Conservation (phyloP, 1,140 invertebrate species). For the Drosophila triauraria region DNA sequence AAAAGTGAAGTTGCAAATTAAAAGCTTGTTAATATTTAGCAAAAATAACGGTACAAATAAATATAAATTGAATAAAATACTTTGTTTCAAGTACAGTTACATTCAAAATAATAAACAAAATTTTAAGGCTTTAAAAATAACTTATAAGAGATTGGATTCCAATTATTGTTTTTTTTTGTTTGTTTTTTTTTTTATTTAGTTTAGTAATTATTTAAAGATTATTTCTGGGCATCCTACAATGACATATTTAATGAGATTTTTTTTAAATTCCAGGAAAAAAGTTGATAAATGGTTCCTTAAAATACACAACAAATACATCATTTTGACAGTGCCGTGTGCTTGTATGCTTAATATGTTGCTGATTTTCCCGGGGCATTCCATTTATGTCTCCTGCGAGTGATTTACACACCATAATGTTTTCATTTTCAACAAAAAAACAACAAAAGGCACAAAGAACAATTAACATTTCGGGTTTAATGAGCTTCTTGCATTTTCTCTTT, state of each 20-base stretch:
- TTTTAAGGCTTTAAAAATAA: too few species aligned
- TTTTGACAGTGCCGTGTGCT: constrained; percentile 1
- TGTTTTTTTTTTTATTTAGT: not conserved
- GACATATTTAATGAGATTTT: not conserved
- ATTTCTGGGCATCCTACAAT: not conserved
- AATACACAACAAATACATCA: constrained; percentile 7
- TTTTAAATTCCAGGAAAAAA: not conserved
- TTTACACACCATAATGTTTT: constrained; percentile 22
- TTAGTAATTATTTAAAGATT: not conserved
- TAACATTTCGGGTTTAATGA: constrained; percentile 42
- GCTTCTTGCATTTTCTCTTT: constrained; percentile 2
- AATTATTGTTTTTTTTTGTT: too few species aligned
- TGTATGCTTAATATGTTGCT: not conserved
- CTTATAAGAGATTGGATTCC: too few species aligned
- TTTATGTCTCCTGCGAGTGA: constrained; percentile 11
- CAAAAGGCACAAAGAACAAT: constrained; percentile 47
- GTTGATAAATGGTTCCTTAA: not conserved
- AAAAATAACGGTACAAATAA: too few species aligned
- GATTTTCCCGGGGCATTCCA: not conserved
- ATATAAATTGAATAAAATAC: too few species aligned
- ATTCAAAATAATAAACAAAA: too few species aligned
- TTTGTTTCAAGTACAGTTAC: too few species aligned
- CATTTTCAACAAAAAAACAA: constrained; percentile 16
- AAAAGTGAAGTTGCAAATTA: not conserved
- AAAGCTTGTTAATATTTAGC: too few species aligned